A percentile compares a stretch with the other conserved stretches of the same genome.
phyloP scores from a whole-genome alignment of 2,888 invertebrate species.

The Heteromurus nitidus region DNA sequence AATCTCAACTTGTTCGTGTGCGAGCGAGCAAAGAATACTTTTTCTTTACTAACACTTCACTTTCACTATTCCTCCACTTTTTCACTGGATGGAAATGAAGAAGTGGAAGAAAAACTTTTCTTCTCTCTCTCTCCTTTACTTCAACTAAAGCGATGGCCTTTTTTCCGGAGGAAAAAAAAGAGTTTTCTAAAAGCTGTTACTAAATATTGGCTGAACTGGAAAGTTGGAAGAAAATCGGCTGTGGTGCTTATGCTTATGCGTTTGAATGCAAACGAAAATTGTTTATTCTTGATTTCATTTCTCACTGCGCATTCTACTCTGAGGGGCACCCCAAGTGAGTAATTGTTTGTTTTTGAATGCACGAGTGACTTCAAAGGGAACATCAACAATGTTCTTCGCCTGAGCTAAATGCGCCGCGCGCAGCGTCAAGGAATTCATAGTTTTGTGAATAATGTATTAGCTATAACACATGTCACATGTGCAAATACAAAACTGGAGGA shows the following conservation, averaged over 20 bases:
- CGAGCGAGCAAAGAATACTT: slow-evolving; percentile 6
- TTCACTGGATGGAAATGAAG: slow-evolving; percentile 9
- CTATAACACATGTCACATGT: no score
- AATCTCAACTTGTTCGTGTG: slow-evolving; percentile 30
- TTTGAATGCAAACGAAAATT: slow-evolving; percentile 12
- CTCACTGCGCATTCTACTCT: not conserved
- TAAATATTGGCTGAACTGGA: no score
- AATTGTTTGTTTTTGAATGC: no score
- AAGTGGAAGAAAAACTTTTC: slow-evolving; percentile 10
- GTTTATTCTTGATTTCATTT: slow-evolving; percentile 18
- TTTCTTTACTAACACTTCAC: slow-evolving; percentile 21
- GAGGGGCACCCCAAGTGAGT: slow-evolving; percentile 6
- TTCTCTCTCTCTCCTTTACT: not conserved
- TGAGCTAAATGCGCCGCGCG: no score
- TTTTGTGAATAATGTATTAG: no score
- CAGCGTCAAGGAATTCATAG: no score
- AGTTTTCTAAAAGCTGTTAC: not conserved
- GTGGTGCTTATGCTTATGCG: slow-evolving; percentile 16
- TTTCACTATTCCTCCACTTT: slow-evolving; percentile 15
- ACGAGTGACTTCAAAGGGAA: no score
- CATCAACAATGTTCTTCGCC: no score
- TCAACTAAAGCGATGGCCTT: no score
- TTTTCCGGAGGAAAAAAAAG: no score
- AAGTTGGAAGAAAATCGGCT: slow-evolving; percentile 11
- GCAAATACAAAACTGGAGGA: no score